Percentiles rank a stretch among this genome's conserved stretches.
Evolutionary conservation across 2,888 invertebrate genomes (phyloP).

Genomic region (Lycia hirtaria): DNA sequence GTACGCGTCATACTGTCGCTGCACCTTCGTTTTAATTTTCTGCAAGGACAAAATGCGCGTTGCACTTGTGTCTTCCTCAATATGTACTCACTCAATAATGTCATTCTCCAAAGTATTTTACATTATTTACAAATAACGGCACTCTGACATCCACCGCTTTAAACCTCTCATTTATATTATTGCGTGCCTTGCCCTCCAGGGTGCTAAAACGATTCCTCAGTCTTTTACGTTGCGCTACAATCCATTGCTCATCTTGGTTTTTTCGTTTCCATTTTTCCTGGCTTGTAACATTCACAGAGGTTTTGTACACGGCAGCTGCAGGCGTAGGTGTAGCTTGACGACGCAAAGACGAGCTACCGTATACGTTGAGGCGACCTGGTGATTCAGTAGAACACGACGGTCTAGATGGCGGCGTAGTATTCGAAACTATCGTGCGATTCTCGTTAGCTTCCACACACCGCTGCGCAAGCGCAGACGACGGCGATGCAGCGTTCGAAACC

Average conservation of each 20-base stretch:
- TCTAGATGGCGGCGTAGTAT: background rate
- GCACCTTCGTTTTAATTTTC: background rate
- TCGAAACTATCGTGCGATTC: background rate
- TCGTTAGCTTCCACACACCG: background rate
- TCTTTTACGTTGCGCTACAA: background rate
- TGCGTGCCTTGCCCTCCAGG: background rate
- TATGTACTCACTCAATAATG: background rate
- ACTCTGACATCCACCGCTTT: background rate
- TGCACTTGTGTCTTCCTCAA: background rate
- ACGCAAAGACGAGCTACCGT: background rate
- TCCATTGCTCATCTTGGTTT: background rate
- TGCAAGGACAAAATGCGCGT: too few relatives aligned
- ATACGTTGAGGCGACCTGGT: background rate
- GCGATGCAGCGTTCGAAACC: background rate
- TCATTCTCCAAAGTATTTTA: background rate
- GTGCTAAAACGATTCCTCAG: background rate
- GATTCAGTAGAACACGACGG: background rate
- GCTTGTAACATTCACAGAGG: background rate
- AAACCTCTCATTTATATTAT: background rate
- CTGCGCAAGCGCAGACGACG: background rate
- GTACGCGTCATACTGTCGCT: background rate
- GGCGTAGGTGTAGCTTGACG: background rate
- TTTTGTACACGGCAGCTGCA: background rate
- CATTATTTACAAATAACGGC: too few relatives aligned
- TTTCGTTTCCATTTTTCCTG: background rate